A percentile compares a stretch with the other conserved stretches of the same genome.
These are phyloP conservation scores for Burhinus oedicnemus DNA, from an alignment of 2,113 vertebrate genomes.

Conservation along the genomic window DNA sequence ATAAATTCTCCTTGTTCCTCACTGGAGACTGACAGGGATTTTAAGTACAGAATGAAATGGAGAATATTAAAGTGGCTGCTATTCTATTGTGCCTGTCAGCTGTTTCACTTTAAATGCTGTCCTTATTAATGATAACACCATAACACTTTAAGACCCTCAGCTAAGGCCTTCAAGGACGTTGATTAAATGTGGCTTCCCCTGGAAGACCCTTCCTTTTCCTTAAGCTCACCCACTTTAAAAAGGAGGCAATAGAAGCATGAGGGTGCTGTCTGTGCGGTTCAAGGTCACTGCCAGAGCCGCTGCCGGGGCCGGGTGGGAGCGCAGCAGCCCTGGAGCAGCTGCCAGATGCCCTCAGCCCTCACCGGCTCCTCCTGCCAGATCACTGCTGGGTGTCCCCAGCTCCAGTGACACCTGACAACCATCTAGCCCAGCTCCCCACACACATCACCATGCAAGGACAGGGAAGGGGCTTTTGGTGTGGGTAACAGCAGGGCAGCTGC, in stretches of 20 bases:
- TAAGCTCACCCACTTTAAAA: background rate
- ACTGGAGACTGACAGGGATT: background rate
- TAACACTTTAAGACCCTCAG: background rate
- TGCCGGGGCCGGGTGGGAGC: background rate
- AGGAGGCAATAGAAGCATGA: rapidly evolving
- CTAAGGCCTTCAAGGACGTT: background rate
- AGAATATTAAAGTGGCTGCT: background rate
- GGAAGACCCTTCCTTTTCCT: background rate
- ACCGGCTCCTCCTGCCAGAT: background rate
- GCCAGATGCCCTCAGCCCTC: background rate
- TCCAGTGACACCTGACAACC: background rate
- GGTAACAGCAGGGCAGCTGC: background rate
- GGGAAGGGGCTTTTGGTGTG: background rate
- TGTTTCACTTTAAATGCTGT: background rate
- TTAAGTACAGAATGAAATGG: background rate
- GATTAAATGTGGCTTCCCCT: background rate
- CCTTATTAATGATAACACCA: background rate
- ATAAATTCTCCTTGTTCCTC: conserved; percentile 45
- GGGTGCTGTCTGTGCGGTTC: background rate
- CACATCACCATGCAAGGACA: rapidly evolving
- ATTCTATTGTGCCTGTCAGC: background rate
- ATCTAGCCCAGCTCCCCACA: rapidly evolving
- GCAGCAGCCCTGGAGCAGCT: background rate
- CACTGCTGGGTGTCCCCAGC: background rate
- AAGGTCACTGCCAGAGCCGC: background rate